Conservation (phyloP, 2,797 vertebrate species). For the Platalea minor region DNA sequence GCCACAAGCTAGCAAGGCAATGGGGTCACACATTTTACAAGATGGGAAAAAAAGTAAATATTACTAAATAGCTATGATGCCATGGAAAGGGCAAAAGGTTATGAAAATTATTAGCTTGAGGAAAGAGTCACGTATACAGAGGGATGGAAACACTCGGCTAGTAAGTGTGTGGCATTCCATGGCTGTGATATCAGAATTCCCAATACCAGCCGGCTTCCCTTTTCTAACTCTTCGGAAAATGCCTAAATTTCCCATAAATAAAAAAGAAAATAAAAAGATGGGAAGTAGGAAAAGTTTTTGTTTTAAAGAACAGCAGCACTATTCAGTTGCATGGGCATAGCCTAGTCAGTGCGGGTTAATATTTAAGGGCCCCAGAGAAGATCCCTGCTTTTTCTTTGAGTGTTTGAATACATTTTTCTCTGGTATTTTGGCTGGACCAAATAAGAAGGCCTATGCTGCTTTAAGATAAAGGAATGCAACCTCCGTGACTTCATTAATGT, state of each 20-base stretch:
- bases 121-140: slow-evolving; percentile 40
- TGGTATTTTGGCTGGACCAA: neutral
- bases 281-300: neutral
- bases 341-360: neutral
- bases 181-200: slow-evolving; percentile 59
- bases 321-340: neutral
- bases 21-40: slow-evolving; percentile 26
- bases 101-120: slow-evolving; percentile 48
- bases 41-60: slow-evolving; percentile 44
- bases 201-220: neutral
- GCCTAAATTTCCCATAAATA: neutral
- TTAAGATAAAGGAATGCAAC: neutral
- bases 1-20: neutral
- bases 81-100: slow-evolving; percentile 44
- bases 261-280: neutral
- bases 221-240: slow-evolving; percentile 18
- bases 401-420: neutral
- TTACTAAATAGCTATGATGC: slow-evolving; percentile 47
- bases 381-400: neutral
- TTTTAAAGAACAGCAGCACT: neutral
- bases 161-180: slow-evolving; percentile 45
- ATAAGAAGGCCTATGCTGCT: neutral
- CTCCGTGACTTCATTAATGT: neutral
- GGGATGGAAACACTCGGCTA: slow-evolving; percentile 47
- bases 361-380: neutral